Evolutionary conservation across 2,113 vertebrate genomes (phyloP).

Genomic region (Xyliphius kryptos): DNA sequence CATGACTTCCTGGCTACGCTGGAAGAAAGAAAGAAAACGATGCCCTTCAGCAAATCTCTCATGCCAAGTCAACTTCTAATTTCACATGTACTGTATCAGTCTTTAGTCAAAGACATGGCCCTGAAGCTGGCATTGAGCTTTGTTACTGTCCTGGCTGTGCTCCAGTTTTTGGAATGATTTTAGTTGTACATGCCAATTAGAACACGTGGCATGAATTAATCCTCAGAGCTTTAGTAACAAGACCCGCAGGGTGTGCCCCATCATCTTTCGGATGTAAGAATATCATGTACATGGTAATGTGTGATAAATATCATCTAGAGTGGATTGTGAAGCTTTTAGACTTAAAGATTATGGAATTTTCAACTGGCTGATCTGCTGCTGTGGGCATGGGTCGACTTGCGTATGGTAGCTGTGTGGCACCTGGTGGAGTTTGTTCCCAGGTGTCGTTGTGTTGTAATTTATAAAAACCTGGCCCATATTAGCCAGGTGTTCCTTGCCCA

Average conservation of each 20-base stretch:
- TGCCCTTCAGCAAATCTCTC: constrained; percentile 1
- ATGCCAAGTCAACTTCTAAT: background rate
- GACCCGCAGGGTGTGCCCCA: background rate
- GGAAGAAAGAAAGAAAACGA: background rate
- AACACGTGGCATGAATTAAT: background rate
- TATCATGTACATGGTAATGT: background rate
- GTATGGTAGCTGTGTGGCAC: too few relatives aligned
- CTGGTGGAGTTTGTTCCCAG: background rate
- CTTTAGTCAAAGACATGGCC: background rate
- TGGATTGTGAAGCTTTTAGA: background rate
- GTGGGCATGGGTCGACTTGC: too few relatives aligned
- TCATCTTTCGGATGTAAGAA: background rate
- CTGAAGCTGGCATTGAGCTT: background rate
- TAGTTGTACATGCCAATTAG: background rate
- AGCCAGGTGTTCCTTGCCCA: too few relatives aligned
- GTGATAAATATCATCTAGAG: background rate
- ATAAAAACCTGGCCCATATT: background rate
- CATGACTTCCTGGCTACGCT: background rate
- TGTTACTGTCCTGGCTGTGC: background rate
- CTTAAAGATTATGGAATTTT: background rate
- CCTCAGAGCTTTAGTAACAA: background rate
- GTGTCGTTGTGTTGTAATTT: background rate
- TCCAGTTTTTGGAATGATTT: background rate
- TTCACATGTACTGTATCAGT: too few relatives aligned
- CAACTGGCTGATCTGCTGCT: background rate